Percentiles rank a stretch among this genome's conserved stretches.
Evolutionary conservation across 2,888 invertebrate species (phyloP).

Genomic region (Orthosia gothica): DNA sequence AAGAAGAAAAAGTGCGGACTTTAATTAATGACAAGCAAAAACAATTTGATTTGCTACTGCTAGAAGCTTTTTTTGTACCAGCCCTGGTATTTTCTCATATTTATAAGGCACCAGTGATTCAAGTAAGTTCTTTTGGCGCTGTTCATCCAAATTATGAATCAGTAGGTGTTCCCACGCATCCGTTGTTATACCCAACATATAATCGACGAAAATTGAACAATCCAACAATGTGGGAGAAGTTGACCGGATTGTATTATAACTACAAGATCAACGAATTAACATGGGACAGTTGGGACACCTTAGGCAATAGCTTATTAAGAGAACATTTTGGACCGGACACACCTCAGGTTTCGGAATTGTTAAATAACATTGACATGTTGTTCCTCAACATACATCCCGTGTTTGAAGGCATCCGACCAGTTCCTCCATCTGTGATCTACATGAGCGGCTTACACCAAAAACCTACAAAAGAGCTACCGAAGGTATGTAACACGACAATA

Average conservation of each 20-base stretch:
- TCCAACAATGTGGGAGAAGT: conserved; percentile 69
- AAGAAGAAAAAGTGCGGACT: conserved; percentile 55
- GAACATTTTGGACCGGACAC: conserved; percentile 62
- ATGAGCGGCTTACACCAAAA: conserved; percentile 71
- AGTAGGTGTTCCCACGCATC: conserved; percentile 71
- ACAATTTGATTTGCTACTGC: conserved; percentile 72
- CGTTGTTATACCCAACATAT: conserved; percentile 66
- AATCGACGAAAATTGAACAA: conserved; percentile 61
- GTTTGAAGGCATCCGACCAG: conserved; percentile 70
- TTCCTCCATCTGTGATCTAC: conserved; percentile 70
- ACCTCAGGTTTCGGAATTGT: conserved; percentile 63
- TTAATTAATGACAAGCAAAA: conserved; percentile 60
- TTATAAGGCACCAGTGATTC: conserved; percentile 70
- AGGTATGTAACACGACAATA: conserved; percentile 45
- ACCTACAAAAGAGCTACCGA: conserved; percentile 65
- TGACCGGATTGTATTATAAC: conserved; percentile 61
- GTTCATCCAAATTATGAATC: conserved; percentile 50
- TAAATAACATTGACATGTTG: conserved; percentile 70
- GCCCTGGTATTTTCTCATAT: conserved; percentile 61
- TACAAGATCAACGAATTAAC: conserved; percentile 32
- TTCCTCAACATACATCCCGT: conserved; percentile 72
- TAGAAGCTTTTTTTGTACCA: conserved; percentile 63
- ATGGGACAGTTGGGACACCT: not conserved
- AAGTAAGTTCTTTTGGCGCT: conserved; percentile 73
- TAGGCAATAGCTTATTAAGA: conserved; percentile 21